Evolutionary conservation across 2,797 vertebrate genomes (phyloP).

Genomic region (Myiotriccus ornatus): DNA sequence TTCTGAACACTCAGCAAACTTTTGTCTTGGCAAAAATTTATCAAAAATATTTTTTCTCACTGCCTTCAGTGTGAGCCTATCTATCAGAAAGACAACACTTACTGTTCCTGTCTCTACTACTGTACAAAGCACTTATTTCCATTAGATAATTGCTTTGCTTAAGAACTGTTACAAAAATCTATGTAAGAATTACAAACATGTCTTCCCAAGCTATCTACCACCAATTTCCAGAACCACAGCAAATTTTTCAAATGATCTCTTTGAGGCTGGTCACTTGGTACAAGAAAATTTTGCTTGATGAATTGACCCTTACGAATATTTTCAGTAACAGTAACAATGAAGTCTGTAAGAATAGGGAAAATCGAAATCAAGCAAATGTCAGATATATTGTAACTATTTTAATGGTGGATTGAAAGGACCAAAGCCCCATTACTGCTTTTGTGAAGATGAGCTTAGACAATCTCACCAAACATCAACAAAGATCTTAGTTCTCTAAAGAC

Average conservation of each 20-base stretch:
- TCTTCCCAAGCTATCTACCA: background rate
- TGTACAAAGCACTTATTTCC: background rate
- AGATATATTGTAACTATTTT: background rate
- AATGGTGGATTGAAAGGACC: background rate
- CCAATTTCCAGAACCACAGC: background rate
- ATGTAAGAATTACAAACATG: background rate
- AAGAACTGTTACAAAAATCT: background rate
- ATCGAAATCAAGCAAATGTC: background rate
- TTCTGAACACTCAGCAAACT: slow-evolving; percentile 16
- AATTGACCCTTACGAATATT: background rate
- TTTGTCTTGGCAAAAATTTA: slow-evolving; percentile 3
- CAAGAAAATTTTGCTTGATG: background rate
- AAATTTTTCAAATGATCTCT: background rate
- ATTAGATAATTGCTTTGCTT: background rate
- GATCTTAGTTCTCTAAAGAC: background rate
- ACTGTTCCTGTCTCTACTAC: background rate
- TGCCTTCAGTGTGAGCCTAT: background rate
- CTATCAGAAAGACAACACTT: background rate
- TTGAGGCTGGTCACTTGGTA: background rate
- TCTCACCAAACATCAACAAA: background rate
- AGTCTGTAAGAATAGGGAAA: background rate
- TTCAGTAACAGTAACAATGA: background rate
- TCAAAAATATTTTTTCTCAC: background rate
- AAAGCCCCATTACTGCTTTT: background rate
- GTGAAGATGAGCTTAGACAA: background rate